Conservation (phyloP, 2,113 vertebrate species). For the Barnardius zonarius region DNA sequence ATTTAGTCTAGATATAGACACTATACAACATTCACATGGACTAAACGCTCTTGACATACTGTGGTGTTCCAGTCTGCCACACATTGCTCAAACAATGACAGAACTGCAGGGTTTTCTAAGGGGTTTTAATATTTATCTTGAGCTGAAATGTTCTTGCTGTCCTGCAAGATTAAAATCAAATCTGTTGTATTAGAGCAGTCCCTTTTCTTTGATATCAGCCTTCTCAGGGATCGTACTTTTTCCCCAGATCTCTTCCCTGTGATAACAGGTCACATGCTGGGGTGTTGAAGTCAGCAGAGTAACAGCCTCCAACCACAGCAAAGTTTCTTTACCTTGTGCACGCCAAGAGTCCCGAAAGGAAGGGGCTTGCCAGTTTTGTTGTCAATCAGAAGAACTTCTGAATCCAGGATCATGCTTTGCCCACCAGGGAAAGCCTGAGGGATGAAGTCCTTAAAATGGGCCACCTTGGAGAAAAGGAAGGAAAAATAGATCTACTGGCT, state of each 20-base stretch:
- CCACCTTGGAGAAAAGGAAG: constrained; percentile 77
- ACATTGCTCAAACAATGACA: neutral
- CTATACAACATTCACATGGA: neutral
- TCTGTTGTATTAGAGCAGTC: neutral
- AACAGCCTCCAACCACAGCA: neutral
- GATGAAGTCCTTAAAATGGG: constrained; percentile 96
- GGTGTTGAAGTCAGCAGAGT: neutral
- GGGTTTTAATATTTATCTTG: neutral
- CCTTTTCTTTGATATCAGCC: neutral
- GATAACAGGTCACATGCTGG: fast-evolving
- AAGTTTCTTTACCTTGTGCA: constrained; percentile 87
- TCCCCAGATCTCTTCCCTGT: neutral
- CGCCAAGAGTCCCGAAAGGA: constrained; percentile 92
- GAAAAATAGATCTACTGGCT: neutral
- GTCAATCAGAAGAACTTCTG: constrained; percentile 96
- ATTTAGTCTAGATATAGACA: neutral
- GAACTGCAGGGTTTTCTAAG: neutral
- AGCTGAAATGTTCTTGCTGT: neutral
- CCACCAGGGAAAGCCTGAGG: constrained; percentile 92
- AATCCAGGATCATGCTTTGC: constrained; percentile 94
- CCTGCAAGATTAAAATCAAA: neutral
- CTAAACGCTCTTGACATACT: neutral
- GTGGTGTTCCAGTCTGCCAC: neutral
- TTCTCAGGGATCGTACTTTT: neutral
- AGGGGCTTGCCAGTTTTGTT: constrained; percentile 91